These are phyloP conservation scores for Xenopus petersii DNA, from an alignment of 2,797 vertebrate genomes.

Conservation along the genomic window DNA sequence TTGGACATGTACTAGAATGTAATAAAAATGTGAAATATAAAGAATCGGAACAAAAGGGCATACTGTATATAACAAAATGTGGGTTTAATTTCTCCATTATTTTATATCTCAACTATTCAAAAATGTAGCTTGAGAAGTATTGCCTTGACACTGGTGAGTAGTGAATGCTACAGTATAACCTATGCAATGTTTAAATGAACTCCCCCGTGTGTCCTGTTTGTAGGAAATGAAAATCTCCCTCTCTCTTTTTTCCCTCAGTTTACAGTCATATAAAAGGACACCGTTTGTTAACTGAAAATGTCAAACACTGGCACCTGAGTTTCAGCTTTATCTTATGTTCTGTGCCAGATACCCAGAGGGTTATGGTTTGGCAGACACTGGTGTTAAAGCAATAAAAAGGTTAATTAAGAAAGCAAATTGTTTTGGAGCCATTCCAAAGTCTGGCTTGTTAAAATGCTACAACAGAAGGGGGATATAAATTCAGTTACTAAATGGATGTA, in stretches of 20 bases:
- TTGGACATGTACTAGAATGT: too few species aligned
- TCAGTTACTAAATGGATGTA: too few species aligned
- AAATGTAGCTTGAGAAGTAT: too few species aligned
- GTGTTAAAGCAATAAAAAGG: slow-evolving; percentile 49
- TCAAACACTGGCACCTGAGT: slow-evolving; percentile 37
- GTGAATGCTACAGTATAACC: too few species aligned
- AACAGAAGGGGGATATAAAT: slow-evolving; percentile 10
- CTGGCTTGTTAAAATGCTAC: slow-evolving; percentile 36
- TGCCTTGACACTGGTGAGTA: too few species aligned
- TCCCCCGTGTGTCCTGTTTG: slow-evolving; percentile 9
- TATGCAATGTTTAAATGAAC: not conserved
- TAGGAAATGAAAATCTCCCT: slow-evolving; percentile 42
- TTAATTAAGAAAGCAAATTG: slow-evolving; percentile 47
- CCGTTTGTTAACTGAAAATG: slow-evolving; percentile 42
- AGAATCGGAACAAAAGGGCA: too few species aligned
- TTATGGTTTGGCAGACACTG: slow-evolving; percentile 43
- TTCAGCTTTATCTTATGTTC: slow-evolving; percentile 37
- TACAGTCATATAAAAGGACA: slow-evolving; percentile 47
- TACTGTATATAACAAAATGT: too few species aligned
- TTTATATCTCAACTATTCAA: too few species aligned
- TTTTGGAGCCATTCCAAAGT: slow-evolving; percentile 43
- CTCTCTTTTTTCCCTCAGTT: slow-evolving; percentile 38
- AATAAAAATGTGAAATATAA: too few species aligned
- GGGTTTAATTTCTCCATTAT: too few species aligned
- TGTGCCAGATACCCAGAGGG: slow-evolving; percentile 39